Conservation (phyloP, 2,113 vertebrate species). For the Phalacrocorax carbo region DNA sequence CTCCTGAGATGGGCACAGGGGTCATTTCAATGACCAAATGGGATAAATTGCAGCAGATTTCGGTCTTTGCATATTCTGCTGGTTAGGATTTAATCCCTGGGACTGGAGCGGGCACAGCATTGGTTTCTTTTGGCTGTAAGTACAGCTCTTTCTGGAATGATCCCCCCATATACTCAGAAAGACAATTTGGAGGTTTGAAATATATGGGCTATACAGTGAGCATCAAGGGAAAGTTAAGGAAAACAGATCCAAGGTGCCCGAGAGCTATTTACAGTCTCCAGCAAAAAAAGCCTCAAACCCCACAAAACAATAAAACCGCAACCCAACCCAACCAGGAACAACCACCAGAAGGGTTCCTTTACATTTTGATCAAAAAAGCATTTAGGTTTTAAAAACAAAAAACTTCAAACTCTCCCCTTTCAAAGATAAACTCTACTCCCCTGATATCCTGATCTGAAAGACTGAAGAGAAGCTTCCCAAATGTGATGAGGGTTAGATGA, state of each 20-base stretch:
- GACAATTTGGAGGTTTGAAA: not conserved
- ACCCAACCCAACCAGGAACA: not conserved
- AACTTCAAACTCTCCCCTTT: conserved; percentile 24
- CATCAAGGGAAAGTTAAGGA: not conserved
- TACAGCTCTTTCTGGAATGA: not conserved
- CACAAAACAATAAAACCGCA: not conserved
- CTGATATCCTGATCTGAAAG: not conserved
- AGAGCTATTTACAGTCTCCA: not conserved
- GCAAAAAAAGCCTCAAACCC: not conserved
- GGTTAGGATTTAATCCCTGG: not conserved
- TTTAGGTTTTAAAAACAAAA: not conserved
- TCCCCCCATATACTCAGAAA: not conserved
- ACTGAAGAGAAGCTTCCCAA: conserved; percentile 39
- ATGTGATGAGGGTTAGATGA: conserved; percentile 27
- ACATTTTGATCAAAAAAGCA: not conserved
- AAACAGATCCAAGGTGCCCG: not conserved
- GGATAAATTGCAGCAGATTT: not conserved
- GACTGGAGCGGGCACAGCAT: accelerated
- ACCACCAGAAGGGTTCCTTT: not conserved
- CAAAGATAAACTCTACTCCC: conserved; percentile 46
- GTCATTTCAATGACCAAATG: accelerated
- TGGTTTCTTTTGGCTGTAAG: not conserved
- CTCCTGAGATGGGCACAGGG: not conserved
- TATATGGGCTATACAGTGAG: not conserved
- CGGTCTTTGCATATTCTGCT: not conserved